Base-by-base conservation (phyloP, 2,797 vertebrate genomes). In the Siniperca obscura region DNA sequence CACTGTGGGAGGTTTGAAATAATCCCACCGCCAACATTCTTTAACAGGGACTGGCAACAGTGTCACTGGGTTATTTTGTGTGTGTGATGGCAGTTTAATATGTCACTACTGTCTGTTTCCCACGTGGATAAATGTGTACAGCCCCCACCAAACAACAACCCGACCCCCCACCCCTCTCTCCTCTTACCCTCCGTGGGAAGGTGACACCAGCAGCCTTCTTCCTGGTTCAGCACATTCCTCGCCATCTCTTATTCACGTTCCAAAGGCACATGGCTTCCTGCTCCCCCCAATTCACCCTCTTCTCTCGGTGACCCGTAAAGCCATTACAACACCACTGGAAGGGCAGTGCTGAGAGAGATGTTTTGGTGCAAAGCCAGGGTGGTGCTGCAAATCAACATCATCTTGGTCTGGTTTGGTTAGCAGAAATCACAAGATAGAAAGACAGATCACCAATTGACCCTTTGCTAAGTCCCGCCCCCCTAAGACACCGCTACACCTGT, bases 201-300 rank as follows among this genome's bases (percentile, higher is more conserved):
- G 81, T 88, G 91, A 90, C 89, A 91, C 74, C 36, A 76, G 74
- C 80, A 61, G 72, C 64, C 84, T 78, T 83, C 84, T 86, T 81
- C 87, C 85, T 91, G 91, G 82, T 93, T 94, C 86, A 92, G 86
- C 92, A 90, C 88, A 95, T 94, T 93, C 90, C 82, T 86, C 19
- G 1, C 48, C 57, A 55, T 82, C 81, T 67, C 61, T 73, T 48
- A 17, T 70, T 87, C 70, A 9, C 40, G 9, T 77, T 83, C 77
- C 53, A 36, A 22, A 80, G 21, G 38, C 92, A 84, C 80, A 80
- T 74, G 84, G 70, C 53, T 52, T 55, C 44, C 27, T 7, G 7
- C 30, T 11, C 42, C 19, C 76, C 11, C 44, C 25, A 22, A 9
- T 46, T 12, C 38, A 2, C 4, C 48, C 56, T 25, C 48, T 55